Evolutionary conservation across 2,797 vertebrate genomes (phyloP), one percentile per base, ranked within the genome.

Genomic region (Hypotaenidia okinawae): DNA sequence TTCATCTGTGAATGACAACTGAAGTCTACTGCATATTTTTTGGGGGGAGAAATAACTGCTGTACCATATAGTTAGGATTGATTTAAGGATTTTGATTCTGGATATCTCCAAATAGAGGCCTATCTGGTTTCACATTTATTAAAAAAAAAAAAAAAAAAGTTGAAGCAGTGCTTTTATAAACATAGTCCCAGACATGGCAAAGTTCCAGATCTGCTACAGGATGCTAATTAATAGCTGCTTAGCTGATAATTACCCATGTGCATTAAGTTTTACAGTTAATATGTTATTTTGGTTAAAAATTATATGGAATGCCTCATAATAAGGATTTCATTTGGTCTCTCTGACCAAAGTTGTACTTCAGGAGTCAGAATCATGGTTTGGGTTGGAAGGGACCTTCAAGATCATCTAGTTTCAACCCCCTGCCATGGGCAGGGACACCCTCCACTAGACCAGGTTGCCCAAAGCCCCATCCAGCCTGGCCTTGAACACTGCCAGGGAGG

Each of bases 201-300:
- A 79, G 19, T 57, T 84, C 66, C 81, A 66, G 75, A 61, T 45
- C 21, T 67, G 32, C 35, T 41, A 64, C 12, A 84, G 32, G 41
- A 52, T 66, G 11, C 24, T 91, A 75, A 87, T 75, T 87, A 84
- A 66, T 22, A 47, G 37, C 81, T 89, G 49, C 55, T 64, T 87
- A 66, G 63, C 47, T 90, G 69, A 67, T 89, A 67, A 81, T 82
- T 84, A 79, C 41, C 54, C 28, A n/a, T 16, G 10, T 85, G 63
- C 79, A 80, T 39, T 81, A 85, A 76, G 55, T 85, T 88, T 81
- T 86, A 67, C 39, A 86, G 88, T 90, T 82, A 75, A 75, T 91
- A 82, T 77, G 64, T 93, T 84, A 80, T 83, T 91, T 77, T 41
- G 11, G 21, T 41, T 43, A 13, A 58, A 89, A 91, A 80, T 92